Percentiles rank a stretch among this genome's conserved stretches.
Conservation (phyloP, 2,888 invertebrate genomes). For the Malacosoma neustria region DNA sequence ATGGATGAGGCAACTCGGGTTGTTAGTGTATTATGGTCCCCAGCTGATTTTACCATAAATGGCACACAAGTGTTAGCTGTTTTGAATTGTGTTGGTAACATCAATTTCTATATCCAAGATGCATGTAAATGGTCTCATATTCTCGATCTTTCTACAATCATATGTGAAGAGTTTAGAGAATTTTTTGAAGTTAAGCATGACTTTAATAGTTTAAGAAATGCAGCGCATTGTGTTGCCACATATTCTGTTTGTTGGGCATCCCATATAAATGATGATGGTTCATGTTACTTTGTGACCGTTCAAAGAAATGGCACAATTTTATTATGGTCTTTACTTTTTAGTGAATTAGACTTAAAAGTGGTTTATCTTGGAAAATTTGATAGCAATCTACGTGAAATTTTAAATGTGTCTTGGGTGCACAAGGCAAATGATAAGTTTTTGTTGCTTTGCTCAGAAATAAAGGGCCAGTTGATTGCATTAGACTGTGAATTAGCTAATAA, state of each 20-base stretch:
- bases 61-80: conserved; percentile 34
- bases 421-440: conserved; percentile 20
- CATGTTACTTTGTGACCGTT: conserved; percentile 45
- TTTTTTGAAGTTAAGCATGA: conserved; percentile 13
- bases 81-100: conserved; percentile 48
- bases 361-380: conserved; percentile 20
- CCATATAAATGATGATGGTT: conserved; percentile 20
- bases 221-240: conserved; percentile 31
- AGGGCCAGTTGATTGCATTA: conserved; percentile 34
- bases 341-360: conserved; percentile 14
- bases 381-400: conserved; percentile 28
- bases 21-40: conserved; percentile 40
- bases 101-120: conserved; percentile 30
- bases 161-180: conserved; percentile 19
- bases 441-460: conserved; percentile 32
- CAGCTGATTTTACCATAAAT: conserved; percentile 26
- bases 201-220: conserved; percentile 30
- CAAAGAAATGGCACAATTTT: conserved; percentile 44
- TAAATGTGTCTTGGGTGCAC: conserved; percentile 35
- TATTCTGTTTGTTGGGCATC: conserved; percentile 46
- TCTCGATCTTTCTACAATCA: conserved; percentile 30
- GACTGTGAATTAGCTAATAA: conserved; percentile 25
- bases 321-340: conserved; percentile 36
- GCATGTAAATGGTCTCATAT: conserved; percentile 28
- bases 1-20: conserved; percentile 32